Evolutionary conservation across 2,113 vertebrate genomes (phyloP), one percentile per base, ranked within the genome.

Genomic region (Talpa occidentalis): DNA sequence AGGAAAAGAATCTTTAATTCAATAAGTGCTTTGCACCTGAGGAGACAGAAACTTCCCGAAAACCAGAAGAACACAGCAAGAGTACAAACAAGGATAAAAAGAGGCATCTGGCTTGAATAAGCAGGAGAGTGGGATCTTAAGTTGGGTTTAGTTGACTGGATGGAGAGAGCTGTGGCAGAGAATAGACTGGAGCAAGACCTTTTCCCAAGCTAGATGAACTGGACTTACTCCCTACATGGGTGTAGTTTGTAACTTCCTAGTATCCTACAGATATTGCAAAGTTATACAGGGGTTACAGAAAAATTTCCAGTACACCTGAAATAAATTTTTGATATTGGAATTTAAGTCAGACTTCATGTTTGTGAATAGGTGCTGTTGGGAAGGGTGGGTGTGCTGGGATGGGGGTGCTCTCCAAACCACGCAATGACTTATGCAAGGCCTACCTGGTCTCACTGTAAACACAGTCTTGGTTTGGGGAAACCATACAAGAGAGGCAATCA

Each of bases 81-180:
- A 88, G 3, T 19, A 15, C 4, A 78, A 21, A 44, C 40, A 83
- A 5, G 24, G 12, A 52, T 69, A 30, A 95, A 32, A 66, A 95
- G 54, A 22, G 16, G 1, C 17, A 90, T n/a, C 14, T 90, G n/a
- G 14, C 35, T 67, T 92, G 40, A 87, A 84, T 79, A 89, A 87
- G 44, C 7, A 81, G 47, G 12, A 49, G 19, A 69, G 12, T 56
- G 90, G n/a, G 14, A 83, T 6, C 12, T 86, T 79, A 78, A 64
- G 12, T 49, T 76, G 11, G 12, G 28, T 90, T 83, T 28, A 24
- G 7, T 40, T 56, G 54, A 56, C 19, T 22, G 2, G 10, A 32
- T 47, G 56, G 64, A 95, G 37, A 78, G 1, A 91, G 6, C 42
- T 92, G 56, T 47, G 69, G 91, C 79, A 96, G 54, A 94, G 28